Percentiles rank a stretch among this genome's conserved stretches.
Conservation (phyloP, 1,140 invertebrate genomes). For the Drosophila quadrilineata region DNA sequence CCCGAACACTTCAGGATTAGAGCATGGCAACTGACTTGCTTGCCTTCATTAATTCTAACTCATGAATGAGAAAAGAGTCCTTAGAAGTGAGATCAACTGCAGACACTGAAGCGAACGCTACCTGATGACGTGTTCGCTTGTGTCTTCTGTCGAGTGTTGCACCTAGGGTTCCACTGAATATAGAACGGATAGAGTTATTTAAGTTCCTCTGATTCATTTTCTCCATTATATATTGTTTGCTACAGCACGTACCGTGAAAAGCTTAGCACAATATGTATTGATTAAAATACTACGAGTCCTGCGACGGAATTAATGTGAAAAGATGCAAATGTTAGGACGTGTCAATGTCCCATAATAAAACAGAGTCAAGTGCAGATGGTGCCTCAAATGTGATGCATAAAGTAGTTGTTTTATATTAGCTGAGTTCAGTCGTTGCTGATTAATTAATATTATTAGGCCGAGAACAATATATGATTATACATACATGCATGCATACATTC, state of each 20-base stretch:
- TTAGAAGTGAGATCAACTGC: constrained; percentile 36
- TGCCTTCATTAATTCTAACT: constrained; percentile 75
- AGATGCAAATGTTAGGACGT: constrained; percentile 64
- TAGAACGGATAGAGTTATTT: constrained; percentile 27
- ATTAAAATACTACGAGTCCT: constrained; percentile 47
- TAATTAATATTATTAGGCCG: too few relatives aligned
- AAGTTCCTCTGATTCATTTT: background rate
- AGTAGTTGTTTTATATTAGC: too few relatives aligned
- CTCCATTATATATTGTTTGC: too few relatives aligned
- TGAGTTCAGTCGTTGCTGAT: too few relatives aligned
- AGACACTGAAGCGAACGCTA: too few relatives aligned
- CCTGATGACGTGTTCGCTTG: too few relatives aligned
- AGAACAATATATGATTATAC: too few relatives aligned
- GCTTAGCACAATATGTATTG: constrained; percentile 53
- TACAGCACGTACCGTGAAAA: constrained; percentile 17
- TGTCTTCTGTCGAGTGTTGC: too few relatives aligned
- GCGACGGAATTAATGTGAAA: constrained; percentile 64
- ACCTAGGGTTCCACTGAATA: constrained; percentile 27
- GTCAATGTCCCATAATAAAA: constrained; percentile 26
- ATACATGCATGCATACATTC: too few relatives aligned
- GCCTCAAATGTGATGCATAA: constrained; percentile 39
- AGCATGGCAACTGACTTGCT: too few relatives aligned
- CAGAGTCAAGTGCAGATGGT: constrained; percentile 5
- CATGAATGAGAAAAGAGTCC: constrained; percentile 26
- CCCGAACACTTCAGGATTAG: constrained; percentile 10